Evolutionary conservation across 2,888 invertebrate genomes (phyloP).

Genomic region (Phortica okadai): DNA sequence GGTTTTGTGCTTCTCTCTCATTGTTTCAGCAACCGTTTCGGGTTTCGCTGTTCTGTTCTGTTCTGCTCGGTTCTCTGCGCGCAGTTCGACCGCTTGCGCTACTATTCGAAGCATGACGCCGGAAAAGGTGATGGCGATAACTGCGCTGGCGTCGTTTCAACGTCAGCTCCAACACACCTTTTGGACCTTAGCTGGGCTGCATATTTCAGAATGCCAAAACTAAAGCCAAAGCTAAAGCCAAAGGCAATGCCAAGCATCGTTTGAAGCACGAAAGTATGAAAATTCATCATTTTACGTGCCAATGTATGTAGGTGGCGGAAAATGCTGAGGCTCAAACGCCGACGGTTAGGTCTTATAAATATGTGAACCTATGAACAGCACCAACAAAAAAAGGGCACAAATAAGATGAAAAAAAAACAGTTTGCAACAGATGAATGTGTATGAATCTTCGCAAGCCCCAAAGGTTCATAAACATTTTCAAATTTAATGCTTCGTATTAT

Average conservation of each 20-base stretch:
- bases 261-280: conserved; percentile 68
- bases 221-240: conserved; percentile 37
- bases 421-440: too few relatives aligned
- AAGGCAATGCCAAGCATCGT: conserved; percentile 6
- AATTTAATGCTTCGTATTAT: too few relatives aligned
- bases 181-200: conserved; percentile 59
- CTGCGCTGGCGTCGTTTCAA: background rate
- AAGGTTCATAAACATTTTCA: too few relatives aligned
- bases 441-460: too few relatives aligned
- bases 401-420: too few relatives aligned
- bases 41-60: background rate
- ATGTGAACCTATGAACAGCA: too few relatives aligned
- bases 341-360: too few relatives aligned
- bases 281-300: conserved; percentile 66
- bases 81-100: background rate
- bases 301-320: background rate
- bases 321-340: too few relatives aligned
- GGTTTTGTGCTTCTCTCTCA: background rate
- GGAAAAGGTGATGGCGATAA: background rate
- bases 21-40: background rate
- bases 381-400: too few relatives aligned
- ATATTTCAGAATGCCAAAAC: background rate
- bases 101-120: conserved; percentile 56
- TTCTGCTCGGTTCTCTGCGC: background rate
- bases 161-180: conserved; percentile 47